Evolutionary conservation across 2,113 vertebrate species (phyloP), one percentile per base, ranked within the genome.

Genomic region (Chaetura pelagica): DNA sequence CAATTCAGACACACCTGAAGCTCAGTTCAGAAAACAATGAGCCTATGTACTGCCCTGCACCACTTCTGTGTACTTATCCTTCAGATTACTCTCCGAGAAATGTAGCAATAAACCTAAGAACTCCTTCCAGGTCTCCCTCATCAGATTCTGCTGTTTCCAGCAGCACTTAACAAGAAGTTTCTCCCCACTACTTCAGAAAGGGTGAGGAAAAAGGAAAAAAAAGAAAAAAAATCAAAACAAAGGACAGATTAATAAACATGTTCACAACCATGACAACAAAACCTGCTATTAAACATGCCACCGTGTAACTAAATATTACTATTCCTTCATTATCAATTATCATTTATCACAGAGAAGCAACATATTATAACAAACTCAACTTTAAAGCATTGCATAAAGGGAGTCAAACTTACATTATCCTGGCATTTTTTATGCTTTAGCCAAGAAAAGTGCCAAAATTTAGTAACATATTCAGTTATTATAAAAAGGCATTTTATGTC

Each of bases 51-150:
- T 26, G 54, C 51, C 38, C 30, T 38, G 29, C 32, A 26, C 10
- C 1, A 75, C 3, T 10, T 35, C 30, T 8, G 4, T 68, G 27
- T 24, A 79, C 15, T 6, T 0, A 0, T 42, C 42, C 35, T 63
- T 62, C 66, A 73, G 19, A 57, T 20, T 5, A 61, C 48, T 35
- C 3, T 29, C 35, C 54, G 12, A 54, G 15, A 91, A 81, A 30
- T 8, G 9, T 35, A 71, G 6, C 12, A 78, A 48, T 14, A 84
- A 76, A 76, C 10, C 7, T 13, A 12, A 58, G 40, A 91, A 59
- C 18, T 67, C 21, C 24, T 67, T 48, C 52, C 40, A 38, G 2
- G 7, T 20, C n/a, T 79, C 29, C n/a, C 38, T 68, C 26, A 62
- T 40, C 8, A n/a, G 22, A 30, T n/a, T 44, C 30, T 38, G 51